Conservation (phyloP, 2,888 invertebrate genomes). For the Drosophila neutralis region DNA sequence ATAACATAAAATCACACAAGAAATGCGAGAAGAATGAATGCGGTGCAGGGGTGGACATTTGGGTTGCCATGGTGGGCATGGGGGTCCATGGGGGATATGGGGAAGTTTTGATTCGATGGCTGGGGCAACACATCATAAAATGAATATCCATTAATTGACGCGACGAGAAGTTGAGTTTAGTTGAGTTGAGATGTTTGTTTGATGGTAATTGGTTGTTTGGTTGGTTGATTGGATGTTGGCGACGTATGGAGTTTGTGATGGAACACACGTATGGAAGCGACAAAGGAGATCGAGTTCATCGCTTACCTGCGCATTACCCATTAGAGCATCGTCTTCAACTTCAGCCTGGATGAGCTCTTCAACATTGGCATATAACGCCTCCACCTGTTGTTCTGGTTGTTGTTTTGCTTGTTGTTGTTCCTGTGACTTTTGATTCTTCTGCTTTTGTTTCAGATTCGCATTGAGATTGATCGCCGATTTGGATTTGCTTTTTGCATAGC, state of each 20-base stretch:
- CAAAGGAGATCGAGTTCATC: slow-evolving; percentile 41
- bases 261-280: slow-evolving; percentile 50
- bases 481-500: slow-evolving; percentile 67
- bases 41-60: slow-evolving; percentile 4
- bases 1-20: slow-evolving; percentile 4
- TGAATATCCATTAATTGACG: slow-evolving; percentile 58
- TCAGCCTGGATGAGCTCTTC: slow-evolving; percentile 54
- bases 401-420: slow-evolving; percentile 20
- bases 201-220: neutral
- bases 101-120: slow-evolving; percentile 9
- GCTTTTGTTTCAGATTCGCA: slow-evolving; percentile 62
- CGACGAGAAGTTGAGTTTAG: slow-evolving; percentile 9
- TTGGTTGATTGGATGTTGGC: slow-evolving; percentile 27
- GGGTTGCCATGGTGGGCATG: neutral
- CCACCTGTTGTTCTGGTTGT: slow-evolving; percentile 23
- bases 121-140: slow-evolving; percentile 59
- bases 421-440: slow-evolving; percentile 51
- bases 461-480: slow-evolving; percentile 73
- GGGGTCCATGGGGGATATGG: neutral
- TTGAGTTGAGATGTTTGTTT: slow-evolving; percentile 13
- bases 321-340: slow-evolving; percentile 63
- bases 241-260: slow-evolving; percentile 27
- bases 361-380: slow-evolving; percentile 66
- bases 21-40: slow-evolving; percentile 20
- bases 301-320: slow-evolving; percentile 74